Base-by-base conservation (phyloP, 1,140 invertebrate species). In the Caenorhabditis remanei region DNA sequence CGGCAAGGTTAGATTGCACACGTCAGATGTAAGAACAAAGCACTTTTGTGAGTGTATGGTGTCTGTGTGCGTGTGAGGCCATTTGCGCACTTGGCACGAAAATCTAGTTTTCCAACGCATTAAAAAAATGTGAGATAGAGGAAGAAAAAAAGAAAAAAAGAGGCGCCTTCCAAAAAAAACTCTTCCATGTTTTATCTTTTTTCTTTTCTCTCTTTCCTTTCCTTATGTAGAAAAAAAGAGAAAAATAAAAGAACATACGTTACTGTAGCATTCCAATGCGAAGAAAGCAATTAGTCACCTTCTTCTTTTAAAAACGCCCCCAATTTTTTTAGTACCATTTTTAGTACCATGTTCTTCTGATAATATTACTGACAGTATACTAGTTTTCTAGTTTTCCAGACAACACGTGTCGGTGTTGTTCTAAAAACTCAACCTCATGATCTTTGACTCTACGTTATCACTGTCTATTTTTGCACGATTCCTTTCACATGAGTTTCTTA, bases 21-120 rank as follows among this genome's bases (percentile, higher is more conserved):
- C 71, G 71, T 79, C 71, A 79, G 71, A 79, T 50, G 71, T 79
- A 79, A 79, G 71, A 79, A 79, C 71, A 79, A 79, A 79, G 71
- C 71, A 79, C 71, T 79, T 79, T 79, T 48, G 71, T 79, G 71
- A 32, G 71, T 71, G 65, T 65, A 32, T 2, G 32, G 41, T 71
- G 40, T 71, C 5, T 40, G 63, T 32, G 40, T 79, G 71, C 21
- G 19, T 79, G 43, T 53, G 71, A 79, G 71, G 46, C 71, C 71
- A 79, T 79, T 79, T 79, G 71, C 71, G 71, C 71, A 50, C 71
- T 79, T 79, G 71, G 71, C 71, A 79, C 71, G 71, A 79, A 79
- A 79, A 79, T 79, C 71, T 79, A 79, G 71, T 79, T 79, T 79
- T 79, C 19, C 71, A 79, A 50, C 71, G 71, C 71, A 79, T 79